Percentiles rank a stretch among this genome's conserved stretches.
These are phyloP conservation scores for Panulirus ornatus DNA, from an alignment of 1,140 invertebrate genomes.

Conservation along the genomic window DNA sequence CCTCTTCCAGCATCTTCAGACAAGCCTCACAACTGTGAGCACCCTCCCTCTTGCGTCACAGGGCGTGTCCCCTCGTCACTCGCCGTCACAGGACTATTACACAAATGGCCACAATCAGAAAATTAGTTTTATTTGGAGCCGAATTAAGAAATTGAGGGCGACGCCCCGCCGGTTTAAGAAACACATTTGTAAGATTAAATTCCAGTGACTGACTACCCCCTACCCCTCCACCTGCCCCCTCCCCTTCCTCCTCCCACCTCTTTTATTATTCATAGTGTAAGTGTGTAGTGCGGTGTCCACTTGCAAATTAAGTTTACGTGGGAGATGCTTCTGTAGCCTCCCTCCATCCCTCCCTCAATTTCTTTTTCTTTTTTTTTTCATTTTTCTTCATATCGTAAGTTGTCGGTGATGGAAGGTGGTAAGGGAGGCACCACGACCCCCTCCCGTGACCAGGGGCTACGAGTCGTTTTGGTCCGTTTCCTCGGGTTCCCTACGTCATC, in stretches of 20 bases:
- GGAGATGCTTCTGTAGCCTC: neutral
- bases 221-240: neutral
- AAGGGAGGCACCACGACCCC: too few species aligned
- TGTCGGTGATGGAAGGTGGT: too few species aligned
- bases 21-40: too few species aligned
- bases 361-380: too few species aligned
- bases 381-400: too few species aligned
- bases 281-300: constrained; percentile 33
- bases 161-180: constrained; percentile 17
- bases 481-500: too few species aligned
- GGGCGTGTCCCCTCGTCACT: too few species aligned
- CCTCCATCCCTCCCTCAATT: too few species aligned
- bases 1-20: too few species aligned
- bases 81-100: neutral
- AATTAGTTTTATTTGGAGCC: constrained; percentile 42
- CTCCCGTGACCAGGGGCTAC: too few species aligned
- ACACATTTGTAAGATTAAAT: constrained; percentile 43
- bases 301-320: constrained; percentile 48
- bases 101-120: constrained; percentile 33
- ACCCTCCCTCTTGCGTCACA: too few species aligned
- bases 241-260: neutral
- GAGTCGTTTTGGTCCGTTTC: too few species aligned
- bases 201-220: neutral
- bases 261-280: constrained; percentile 53
- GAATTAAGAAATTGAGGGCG: constrained; percentile 52